A percentile compares a stretch with the other conserved stretches of the same genome.
phyloP scores from a whole-genome alignment of 2,888 invertebrate species.

The Caenorhabditis sulstoni region DNA sequence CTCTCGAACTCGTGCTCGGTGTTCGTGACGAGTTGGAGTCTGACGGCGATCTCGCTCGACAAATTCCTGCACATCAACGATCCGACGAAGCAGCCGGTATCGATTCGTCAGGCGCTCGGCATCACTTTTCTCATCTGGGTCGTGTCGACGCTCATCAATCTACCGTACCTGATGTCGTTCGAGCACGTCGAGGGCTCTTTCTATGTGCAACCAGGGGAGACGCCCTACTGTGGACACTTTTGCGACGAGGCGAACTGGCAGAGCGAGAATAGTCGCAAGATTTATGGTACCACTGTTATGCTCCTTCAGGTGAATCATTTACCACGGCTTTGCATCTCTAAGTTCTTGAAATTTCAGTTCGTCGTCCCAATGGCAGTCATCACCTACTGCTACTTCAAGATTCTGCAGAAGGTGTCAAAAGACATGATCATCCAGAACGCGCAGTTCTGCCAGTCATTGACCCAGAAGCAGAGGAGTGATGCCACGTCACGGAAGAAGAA shows the following conservation, averaged over 20 bases:
- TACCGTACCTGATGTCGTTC: conserved; percentile 79
- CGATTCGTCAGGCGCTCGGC: conserved; percentile 67
- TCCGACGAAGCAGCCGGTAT: conserved; percentile 77
- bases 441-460: conserved; percentile 77
- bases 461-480: conserved; percentile 76
- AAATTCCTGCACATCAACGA: conserved; percentile 80
- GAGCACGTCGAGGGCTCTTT: conserved; percentile 81
- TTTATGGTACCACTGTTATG: conserved; percentile 85
- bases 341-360: conserved; percentile 70
- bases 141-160: conserved; percentile 76
- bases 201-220: conserved; percentile 60
- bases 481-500: conserved; percentile 75
- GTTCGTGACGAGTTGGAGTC: conserved; percentile 79
- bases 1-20: conserved; percentile 79
- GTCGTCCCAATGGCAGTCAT: conserved; percentile 79
- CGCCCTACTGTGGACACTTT: conserved; percentile 82
- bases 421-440: conserved; percentile 80
- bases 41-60: conserved; percentile 80
- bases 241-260: conserved; percentile 86
- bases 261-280: conserved; percentile 86
- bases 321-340: neutral
- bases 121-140: conserved; percentile 78
- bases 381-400: conserved; percentile 79
- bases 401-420: conserved; percentile 77
- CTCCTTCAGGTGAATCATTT: conserved; percentile 77